Evolutionary conservation across 2,113 vertebrate genomes (phyloP).

Genomic region (Sinocyclocheilus anophthalmus): DNA sequence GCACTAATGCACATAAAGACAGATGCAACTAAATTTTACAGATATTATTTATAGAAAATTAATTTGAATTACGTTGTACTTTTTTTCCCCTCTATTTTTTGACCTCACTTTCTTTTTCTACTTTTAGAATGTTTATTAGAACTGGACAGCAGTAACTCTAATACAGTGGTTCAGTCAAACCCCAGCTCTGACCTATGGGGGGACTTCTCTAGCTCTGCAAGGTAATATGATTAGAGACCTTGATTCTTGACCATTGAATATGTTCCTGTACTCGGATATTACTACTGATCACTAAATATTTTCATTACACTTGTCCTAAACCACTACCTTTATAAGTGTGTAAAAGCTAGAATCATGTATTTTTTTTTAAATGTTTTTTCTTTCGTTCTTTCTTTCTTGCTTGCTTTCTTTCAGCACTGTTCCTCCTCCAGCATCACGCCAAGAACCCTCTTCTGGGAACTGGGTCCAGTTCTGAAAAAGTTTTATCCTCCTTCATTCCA

Average conservation of each 20-base stretch:
- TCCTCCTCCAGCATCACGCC: conserved; percentile 70
- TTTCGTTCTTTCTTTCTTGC: neutral
- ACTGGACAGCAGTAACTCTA: conserved; percentile 72
- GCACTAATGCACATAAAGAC: neutral
- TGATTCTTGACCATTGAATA: neutral
- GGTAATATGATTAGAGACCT: conserved; percentile 69
- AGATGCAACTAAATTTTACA: neutral
- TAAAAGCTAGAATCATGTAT: too few species aligned
- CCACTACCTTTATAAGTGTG: neutral
- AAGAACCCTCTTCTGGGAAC: conserved; percentile 74
- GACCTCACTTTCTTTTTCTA: neutral
- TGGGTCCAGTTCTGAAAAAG: conserved; percentile 89
- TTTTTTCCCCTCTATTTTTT: neutral
- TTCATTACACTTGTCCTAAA: neutral
- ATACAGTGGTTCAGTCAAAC: conserved; percentile 70
- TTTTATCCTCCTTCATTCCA: conserved; percentile 8
- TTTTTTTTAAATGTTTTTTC: neutral
- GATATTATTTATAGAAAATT: neutral
- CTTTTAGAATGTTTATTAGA: conserved; percentile 69
- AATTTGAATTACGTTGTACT: neutral
- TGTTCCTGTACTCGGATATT: neutral
- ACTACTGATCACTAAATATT: neutral
- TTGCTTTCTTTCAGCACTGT: conserved; percentile 60
- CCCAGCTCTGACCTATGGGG: conserved; percentile 84
- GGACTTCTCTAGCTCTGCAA: conserved; percentile 87